Percentiles rank a stretch among this genome's conserved stretches.
These are phyloP conservation scores for Butastur rufipennis DNA, from an alignment of 2,113 vertebrate species.

Conservation along the genomic window DNA sequence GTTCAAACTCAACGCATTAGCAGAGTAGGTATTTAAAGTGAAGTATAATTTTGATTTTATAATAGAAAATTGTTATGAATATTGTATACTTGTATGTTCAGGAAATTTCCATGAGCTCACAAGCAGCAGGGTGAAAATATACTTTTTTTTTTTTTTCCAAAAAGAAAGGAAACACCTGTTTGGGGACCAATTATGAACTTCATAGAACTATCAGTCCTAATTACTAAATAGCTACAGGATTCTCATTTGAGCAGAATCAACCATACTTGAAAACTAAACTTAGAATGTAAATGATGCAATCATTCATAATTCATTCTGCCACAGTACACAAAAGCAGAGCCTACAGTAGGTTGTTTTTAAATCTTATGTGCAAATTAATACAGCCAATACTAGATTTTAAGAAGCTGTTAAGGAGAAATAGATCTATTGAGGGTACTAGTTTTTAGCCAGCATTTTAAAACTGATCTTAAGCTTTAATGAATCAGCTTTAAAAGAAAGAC, in stretches of 20 bases:
- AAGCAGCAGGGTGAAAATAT: slow-evolving; percentile 50
- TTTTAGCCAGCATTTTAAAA: neutral
- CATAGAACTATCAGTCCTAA: slow-evolving; percentile 72
- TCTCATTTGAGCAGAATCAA: slow-evolving; percentile 76
- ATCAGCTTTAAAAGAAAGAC: neutral
- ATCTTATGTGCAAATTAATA: slow-evolving; percentile 30
- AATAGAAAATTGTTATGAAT: neutral
- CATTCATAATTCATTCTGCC: slow-evolving; percentile 75
- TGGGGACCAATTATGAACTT: slow-evolving; percentile 62
- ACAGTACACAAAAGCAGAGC: slow-evolving; percentile 54
- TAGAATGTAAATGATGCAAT: slow-evolving; percentile 76
- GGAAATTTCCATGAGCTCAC: slow-evolving; percentile 24
- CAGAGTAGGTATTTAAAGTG: neutral
- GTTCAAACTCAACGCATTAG: neutral
- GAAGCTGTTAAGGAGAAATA: neutral
- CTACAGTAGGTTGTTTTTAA: slow-evolving; percentile 38
- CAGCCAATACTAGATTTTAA: neutral
- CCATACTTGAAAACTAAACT: slow-evolving; percentile 76
- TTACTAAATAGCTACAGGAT: slow-evolving; percentile 73
- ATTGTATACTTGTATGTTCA: neutral
- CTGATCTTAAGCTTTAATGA: neutral
- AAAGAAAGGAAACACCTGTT: no score
- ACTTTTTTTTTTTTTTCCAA: neutral
- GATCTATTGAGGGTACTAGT: neutral
- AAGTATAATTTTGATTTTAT: neutral